A percentile compares a stretch with the other conserved stretches of the same genome.
Evolutionary conservation across 2,888 invertebrate genomes (phyloP).

Genomic region (Odontothrips loti): DNA sequence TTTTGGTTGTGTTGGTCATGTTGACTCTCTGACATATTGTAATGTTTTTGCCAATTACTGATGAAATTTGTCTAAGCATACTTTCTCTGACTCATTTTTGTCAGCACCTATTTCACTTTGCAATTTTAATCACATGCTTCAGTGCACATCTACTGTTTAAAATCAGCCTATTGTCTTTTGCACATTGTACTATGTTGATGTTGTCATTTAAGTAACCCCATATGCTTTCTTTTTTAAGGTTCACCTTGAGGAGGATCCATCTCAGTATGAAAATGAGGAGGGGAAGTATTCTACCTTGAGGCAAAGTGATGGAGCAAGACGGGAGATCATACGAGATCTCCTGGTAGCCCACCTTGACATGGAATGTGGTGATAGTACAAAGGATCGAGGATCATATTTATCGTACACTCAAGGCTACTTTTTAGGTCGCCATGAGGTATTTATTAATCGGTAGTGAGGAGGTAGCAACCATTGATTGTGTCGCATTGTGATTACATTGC

Average conservation of each 20-base stretch:
- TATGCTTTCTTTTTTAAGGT: slow-evolving; percentile 53
- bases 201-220: background rate
- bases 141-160: background rate
- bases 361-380: slow-evolving; percentile 51
- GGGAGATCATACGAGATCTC: slow-evolving; percentile 74
- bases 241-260: slow-evolving; percentile 74
- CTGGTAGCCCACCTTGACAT: slow-evolving; percentile 65
- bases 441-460: slow-evolving; percentile 37
- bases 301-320: slow-evolving; percentile 63
- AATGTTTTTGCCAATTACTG: background rate
- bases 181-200: no score
- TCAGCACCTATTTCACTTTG: no score
- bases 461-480: slow-evolving; percentile 12
- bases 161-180: background rate
- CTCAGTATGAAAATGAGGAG: slow-evolving; percentile 60
- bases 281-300: slow-evolving; percentile 55
- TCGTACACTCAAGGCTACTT: slow-evolving; percentile 67
- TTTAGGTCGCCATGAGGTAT: slow-evolving; percentile 76
- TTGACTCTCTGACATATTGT: no score
- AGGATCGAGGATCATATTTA: slow-evolving; percentile 41
- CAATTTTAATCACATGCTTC: no score
- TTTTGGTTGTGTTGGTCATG: no score
- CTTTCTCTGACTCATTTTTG: no score
- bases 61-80: background rate
- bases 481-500: background rate